These are phyloP conservation scores for Bos indicus DNA, from an alignment of 2,113 vertebrate genomes.

Conservation along the genomic window DNA sequence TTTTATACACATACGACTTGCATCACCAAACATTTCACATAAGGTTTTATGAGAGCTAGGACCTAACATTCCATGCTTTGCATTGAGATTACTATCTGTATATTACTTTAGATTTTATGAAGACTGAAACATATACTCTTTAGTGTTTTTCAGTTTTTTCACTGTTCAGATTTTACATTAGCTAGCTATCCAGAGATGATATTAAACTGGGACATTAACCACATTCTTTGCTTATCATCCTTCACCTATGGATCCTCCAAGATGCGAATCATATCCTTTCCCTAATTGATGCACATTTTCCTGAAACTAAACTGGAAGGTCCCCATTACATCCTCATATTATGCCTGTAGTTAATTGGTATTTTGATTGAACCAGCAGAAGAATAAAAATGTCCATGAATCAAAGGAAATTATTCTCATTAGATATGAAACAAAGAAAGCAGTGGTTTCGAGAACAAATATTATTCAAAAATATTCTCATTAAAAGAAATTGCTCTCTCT, in stretches of 20 bases:
- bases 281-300: neutral
- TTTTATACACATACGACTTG: neutral
- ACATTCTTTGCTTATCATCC: neutral
- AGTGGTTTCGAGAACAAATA: conserved; percentile 78
- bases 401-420: conserved; percentile 80
- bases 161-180: conserved; percentile 4
- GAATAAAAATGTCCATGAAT: conserved; percentile 75
- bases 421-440: conserved; percentile 73
- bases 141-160: neutral
- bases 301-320: conserved; percentile 29
- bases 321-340: conserved; percentile 51
- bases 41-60: neutral
- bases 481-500: conserved; percentile 78
- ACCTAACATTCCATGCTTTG: neutral
- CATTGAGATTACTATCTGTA: neutral
- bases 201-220: neutral
- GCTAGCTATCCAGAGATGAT: neutral
- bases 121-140: neutral
- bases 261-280: neutral
- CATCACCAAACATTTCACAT: conserved; percentile 6
- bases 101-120: neutral
- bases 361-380: conserved; percentile 75
- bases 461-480: conserved; percentile 78
- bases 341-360: conserved; percentile 70
- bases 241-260: conserved; percentile 19